phyloP scores from a whole-genome alignment of 2,113 vertebrate species.

The Scopus umbretta region DNA sequence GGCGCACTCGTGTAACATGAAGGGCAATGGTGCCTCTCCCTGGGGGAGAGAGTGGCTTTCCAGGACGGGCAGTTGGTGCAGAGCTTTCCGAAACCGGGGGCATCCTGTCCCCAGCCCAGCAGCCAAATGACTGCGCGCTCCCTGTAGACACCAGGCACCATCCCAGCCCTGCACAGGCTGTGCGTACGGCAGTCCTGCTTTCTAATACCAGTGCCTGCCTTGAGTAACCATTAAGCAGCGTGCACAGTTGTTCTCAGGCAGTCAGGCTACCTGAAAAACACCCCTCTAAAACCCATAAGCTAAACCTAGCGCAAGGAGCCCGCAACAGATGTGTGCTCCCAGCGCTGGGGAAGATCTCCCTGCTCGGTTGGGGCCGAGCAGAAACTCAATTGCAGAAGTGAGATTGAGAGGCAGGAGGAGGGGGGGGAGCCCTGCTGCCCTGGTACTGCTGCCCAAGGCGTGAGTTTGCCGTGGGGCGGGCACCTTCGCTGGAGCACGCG shows the following conservation, averaged over 20 bases:
- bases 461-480: neutral
- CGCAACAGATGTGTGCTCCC: rapidly evolving
- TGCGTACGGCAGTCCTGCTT: rapidly evolving
- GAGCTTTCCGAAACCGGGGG: neutral
- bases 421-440: neutral
- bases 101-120: neutral
- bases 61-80: rapidly evolving
- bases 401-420: neutral
- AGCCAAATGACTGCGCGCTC: rapidly evolving
- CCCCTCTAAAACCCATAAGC: neutral
- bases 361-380: neutral
- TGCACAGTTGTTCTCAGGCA: neutral
- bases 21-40: neutral
- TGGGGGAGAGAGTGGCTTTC: rapidly evolving
- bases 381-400: neutral
- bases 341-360: neutral
- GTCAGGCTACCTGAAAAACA: neutral
- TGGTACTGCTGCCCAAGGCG: neutral
- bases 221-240: neutral
- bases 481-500: rapidly evolving
- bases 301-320: neutral
- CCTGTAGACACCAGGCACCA: neutral
- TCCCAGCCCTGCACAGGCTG: neutral
- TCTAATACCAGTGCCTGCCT: neutral
- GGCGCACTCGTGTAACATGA: rapidly evolving